Evolutionary conservation across 2,888 invertebrate genomes (phyloP), one percentile per base, ranked within the genome.

Genomic region (Byasa hedistus): DNA sequence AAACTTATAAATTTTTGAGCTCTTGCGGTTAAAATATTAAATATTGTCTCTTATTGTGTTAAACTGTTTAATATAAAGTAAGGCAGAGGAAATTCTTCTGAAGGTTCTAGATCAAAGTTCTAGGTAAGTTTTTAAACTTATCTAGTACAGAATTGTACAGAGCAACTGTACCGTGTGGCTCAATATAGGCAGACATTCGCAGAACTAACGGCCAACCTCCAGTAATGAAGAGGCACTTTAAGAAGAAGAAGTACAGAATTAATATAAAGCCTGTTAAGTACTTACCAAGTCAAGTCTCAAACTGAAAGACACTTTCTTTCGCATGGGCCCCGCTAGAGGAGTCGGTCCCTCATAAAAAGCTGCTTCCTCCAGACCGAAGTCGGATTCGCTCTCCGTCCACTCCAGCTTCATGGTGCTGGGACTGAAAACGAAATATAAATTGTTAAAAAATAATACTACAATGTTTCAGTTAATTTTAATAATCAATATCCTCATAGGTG

Each of bases 341-440:
- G 93, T 91, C 70, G 92, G 93, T 57, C 94, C 93, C 76, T 95
- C 95, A 84, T 95, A 95, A 83, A 95, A 95, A 72, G 94, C 94
- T 70, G 95, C 94, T 79, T 95, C 94, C 77, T 95, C 95, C 75
- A 95, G 92, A 70, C 93, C 94, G 83, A 94, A 95, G 83, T 91
- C 91, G 57, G 90, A 81, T 79, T 95, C 95, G 80, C 93, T 92
- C 73, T 93, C 92, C 61, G 88, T 80, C 87, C 93, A 89, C 81
- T 94, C 94, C 90, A 94, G 88, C 91, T 94, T 94, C 94, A 94
- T 94, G 62, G 91, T 88, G 91, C 86, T 92, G 92, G 90, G 89
- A 75, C 90, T 91, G 83, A 2, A 75, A 81, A 72, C 75, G 78
- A 73, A 19, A 68, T 10, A 23, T 7, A 21, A 3, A 54, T 22